phyloP scores from a whole-genome alignment of 2,113 vertebrate genomes.

The Merops nubicus region DNA sequence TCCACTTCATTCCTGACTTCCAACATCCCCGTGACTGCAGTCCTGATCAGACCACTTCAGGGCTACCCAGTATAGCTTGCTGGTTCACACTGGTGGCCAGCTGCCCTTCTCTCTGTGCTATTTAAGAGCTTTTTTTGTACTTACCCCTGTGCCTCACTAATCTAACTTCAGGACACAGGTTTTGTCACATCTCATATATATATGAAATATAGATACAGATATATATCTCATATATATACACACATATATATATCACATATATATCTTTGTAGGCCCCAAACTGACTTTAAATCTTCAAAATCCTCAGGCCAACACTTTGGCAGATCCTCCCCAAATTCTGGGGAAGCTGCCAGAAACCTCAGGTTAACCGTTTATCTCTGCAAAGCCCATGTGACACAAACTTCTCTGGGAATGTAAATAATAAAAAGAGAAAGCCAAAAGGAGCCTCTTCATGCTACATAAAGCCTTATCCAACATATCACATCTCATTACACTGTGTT shows the following conservation, averaged over 20 bases:
- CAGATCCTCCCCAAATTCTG: not conserved
- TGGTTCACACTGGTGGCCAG: not conserved
- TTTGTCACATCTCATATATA: no score
- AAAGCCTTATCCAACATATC: slow-evolving; percentile 27
- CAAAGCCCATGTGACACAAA: slow-evolving; percentile 10
- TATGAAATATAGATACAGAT: no score
- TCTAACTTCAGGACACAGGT: not conserved
- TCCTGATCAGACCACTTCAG: not conserved
- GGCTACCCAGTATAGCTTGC: not conserved
- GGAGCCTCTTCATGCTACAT: slow-evolving; percentile 23
- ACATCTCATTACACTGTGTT: not conserved
- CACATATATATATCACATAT: no score
- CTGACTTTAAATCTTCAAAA: not conserved
- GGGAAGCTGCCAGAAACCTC: slow-evolving; percentile 20
- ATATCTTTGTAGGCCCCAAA: not conserved
- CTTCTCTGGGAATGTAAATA: slow-evolving; percentile 53
- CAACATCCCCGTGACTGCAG: accelerated
- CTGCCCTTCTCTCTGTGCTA: not conserved
- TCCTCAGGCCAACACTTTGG: not conserved
- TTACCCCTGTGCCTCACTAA: not conserved
- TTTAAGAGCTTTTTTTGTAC: not conserved
- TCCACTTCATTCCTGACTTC: not conserved
- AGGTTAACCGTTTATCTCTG: not conserved
- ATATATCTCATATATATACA: no score
- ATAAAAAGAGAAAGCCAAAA: slow-evolving; percentile 7